Evolutionary conservation across 2,888 invertebrate genomes (phyloP), one percentile per base, ranked within the genome.

Genomic region (Cybosia mesomella): DNA sequence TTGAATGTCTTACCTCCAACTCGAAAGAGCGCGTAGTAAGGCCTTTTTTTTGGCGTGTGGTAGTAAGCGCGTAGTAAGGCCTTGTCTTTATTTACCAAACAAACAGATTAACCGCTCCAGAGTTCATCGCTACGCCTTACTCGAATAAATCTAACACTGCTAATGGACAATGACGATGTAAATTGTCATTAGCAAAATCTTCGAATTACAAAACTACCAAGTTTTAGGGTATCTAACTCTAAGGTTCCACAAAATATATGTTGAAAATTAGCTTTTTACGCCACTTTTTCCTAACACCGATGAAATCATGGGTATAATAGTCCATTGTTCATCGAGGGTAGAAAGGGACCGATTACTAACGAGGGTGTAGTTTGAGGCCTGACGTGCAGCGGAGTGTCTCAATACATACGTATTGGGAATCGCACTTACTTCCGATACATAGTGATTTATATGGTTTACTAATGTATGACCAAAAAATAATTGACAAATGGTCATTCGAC

Each of bases 51-150:
- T 78, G n/a, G n/a, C n/a, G n/a, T n/a, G n/a, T n/a, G n/a, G n/a
- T n/a, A n/a, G n/a, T n/a, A n/a, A n/a, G n/a, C n/a, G n/a, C 0
- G 0, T 18, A 24, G 73, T 74, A 67, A 11, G 57, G 18, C 13
- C n/a, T 32, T 24, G 60, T 49, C 39, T 65, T 21, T 78, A 75
- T 80, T 81, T 79, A 64, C 61, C 39, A 49, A 53, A 18, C 73
- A 81, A 81, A 80, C 80, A 80, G 81, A 76, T 81, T 80, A 80
- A 66, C 39, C 63, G 57, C 32, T 63, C 64, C 32, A 67, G 59
- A 49, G 62, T 66, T 72, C 61, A 53, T 70, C 64, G 67, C 61
- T 62, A 53, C 57, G 32, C 53, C 59, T 34, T 63, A 64, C 68
- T 65, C 61, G 54, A 64, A 66, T 53, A 55, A 72, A 18, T 63